Percentiles rank a stretch among this genome's conserved stretches.
phyloP scores from a whole-genome alignment of 2,113 vertebrate genomes.

The Ptyas mucosa region DNA sequence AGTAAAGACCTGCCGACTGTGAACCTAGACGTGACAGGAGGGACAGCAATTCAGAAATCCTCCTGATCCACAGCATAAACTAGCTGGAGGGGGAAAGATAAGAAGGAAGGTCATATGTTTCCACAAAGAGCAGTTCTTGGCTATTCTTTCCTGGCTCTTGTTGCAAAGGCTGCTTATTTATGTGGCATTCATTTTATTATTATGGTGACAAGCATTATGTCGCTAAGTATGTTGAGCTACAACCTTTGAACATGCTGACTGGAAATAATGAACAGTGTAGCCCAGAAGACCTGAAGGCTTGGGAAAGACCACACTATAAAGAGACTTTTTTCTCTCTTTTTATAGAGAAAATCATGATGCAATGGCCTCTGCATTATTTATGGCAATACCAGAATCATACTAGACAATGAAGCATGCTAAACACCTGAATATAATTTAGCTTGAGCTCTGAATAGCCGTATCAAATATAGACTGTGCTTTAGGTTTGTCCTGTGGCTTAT shows the following conservation, averaged over 20 bases:
- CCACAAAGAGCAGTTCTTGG: neutral
- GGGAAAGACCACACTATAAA: neutral
- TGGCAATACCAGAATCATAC: neutral
- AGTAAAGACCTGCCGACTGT: conserved; percentile 19
- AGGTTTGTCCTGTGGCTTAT: neutral
- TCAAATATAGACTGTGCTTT: neutral
- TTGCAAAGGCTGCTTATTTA: neutral
- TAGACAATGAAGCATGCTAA: neutral
- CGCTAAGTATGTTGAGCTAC: neutral
- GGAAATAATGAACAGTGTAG: neutral
- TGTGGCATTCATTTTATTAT: neutral
- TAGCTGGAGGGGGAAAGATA: neutral
- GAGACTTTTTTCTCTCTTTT: neutral
- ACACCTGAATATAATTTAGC: neutral
- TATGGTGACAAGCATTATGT: neutral
- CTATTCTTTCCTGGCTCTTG: neutral
- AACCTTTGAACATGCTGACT: neutral
- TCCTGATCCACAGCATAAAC: neutral
- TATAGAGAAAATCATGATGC: neutral
- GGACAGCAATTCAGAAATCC: neutral
- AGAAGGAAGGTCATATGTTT: neutral
- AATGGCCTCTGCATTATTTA: neutral
- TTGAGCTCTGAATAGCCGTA: neutral
- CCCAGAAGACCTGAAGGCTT: neutral
- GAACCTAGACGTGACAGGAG: neutral